Evolutionary conservation across 2,797 vertebrate genomes (phyloP).

Genomic region (Oceanodroma leucorhoa): DNA sequence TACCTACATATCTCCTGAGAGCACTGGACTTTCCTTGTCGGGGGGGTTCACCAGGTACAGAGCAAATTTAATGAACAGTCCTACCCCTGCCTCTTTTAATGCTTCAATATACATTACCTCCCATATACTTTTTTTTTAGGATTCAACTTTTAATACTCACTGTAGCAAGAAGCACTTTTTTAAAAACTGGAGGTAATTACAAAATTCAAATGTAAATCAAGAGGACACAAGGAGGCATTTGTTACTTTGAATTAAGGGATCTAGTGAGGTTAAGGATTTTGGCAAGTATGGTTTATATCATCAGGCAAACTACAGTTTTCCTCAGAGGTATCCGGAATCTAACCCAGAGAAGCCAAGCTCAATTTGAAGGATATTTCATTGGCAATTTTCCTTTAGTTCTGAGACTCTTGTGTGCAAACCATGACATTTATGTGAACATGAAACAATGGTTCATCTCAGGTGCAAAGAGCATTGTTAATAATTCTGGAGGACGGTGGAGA

Average conservation of each 20-base stretch:
- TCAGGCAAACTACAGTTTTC: background rate
- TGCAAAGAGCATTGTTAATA: background rate
- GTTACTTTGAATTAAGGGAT: background rate
- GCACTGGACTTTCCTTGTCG: background rate
- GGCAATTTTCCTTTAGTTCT: background rate
- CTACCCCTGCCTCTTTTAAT: background rate
- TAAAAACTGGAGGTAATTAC: background rate
- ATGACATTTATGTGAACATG: accelerated
- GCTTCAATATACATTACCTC: background rate
- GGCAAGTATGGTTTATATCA: background rate
- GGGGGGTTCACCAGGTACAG: background rate
- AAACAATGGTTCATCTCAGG: background rate
- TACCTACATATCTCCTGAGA: background rate
- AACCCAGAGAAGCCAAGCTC: background rate
- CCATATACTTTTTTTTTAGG: background rate
- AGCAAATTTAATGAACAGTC: background rate
- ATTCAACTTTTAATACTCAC: background rate
- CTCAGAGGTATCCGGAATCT: background rate
- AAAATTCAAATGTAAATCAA: background rate
- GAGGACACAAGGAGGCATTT: background rate
- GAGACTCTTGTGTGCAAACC: background rate
- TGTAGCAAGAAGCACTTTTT: background rate
- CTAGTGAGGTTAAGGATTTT: background rate
- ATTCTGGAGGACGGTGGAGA: background rate
- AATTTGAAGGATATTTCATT: background rate